Conservation (phyloP, 1,140 invertebrate genomes). For the Asbolus verrucosus region DNA sequence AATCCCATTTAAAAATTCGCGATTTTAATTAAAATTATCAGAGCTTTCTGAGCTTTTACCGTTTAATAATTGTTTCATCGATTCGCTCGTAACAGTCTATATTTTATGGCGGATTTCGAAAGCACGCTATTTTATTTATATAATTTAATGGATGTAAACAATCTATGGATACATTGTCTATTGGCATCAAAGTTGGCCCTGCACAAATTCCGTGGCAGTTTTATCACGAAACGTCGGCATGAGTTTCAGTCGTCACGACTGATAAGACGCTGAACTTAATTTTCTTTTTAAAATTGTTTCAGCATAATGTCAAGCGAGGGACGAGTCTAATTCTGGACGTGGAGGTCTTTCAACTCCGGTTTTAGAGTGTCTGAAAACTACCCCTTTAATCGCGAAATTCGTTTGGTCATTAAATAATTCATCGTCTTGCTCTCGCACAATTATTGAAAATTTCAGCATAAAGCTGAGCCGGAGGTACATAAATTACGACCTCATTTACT, state of each 20-base stretch:
- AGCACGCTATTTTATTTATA: conserved; percentile 17
- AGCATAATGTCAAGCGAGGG: too few species aligned
- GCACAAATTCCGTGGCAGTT: too few species aligned
- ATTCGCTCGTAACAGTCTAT: conserved; percentile 7
- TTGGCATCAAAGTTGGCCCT: background rate
- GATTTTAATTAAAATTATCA: conserved; percentile 30
- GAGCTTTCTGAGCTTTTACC: background rate
- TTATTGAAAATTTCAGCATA: conserved; percentile 8
- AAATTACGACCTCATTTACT: conserved; percentile 16
- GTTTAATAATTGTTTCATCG: conserved; percentile 19
- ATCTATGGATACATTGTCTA: conserved; percentile 5
- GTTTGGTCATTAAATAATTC: conserved; percentile 2
- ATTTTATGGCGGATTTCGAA: background rate
- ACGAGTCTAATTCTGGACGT: conserved; percentile 7
- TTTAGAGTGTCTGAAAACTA: conserved; percentile 13
- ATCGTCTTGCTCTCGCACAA: conserved; percentile 1
- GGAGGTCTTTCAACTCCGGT: conserved; percentile 6
- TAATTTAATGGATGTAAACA: conserved; percentile 23
- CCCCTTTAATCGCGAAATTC: conserved; percentile 1
- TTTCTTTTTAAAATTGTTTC: background rate
- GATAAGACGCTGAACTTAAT: background rate
- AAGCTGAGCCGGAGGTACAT: background rate
- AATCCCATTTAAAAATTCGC: conserved; percentile 25
- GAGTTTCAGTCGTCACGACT: too few species aligned
- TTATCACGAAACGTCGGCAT: too few species aligned